Base-by-base conservation (phyloP, 1,140 invertebrate genomes). In the Papilio polyxenes region DNA sequence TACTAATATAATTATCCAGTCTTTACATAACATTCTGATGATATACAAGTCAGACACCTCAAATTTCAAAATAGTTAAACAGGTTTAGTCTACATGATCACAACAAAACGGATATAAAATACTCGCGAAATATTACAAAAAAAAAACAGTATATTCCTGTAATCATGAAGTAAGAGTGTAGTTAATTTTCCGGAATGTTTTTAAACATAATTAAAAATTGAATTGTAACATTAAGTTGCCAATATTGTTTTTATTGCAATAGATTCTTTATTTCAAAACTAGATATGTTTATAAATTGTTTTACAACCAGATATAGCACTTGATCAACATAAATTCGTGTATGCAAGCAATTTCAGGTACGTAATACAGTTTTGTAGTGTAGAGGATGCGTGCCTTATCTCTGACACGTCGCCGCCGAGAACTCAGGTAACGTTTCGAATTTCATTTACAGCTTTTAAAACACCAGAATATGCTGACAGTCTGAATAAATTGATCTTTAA, bases 381-480 rank as follows among this genome's bases (percentile, higher is more conserved):
- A 37, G 62, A 20, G 62, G 62, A 72, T 72, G 65, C 65, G 65
- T 72, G 65, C 65, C 65, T 72, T 72, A 72, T 72, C 65, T 31
- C 65, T 15, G 31, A 72, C 65, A 72, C 59, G 62, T 31, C 62
- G 62, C 10, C 65, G 65, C 31, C 23, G 31, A 15, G 3, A 13
- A 72, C 31, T 72, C 65, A 72, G 65, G 65, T 72, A 72, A 37
- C 31, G 13, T 72, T 72, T 72, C 65, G 11, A 13, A 37, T 37
- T 72, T 72, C 23, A 72, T 40, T 72, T 72, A 72, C 65, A 40
- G 65, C 65, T 72, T 40, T 72, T 72, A 72, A 72, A 72, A 72
- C 10, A 2, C 11, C 31, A 72, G 13, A 72, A 72, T 72, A 6
- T 40, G 31, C 31, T 72, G 65, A 72, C 23, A 31, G 11, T 37